These are phyloP conservation scores for Eptesicus fuscus DNA, from an alignment of 2,113 vertebrate genomes.

Conservation along the genomic window DNA sequence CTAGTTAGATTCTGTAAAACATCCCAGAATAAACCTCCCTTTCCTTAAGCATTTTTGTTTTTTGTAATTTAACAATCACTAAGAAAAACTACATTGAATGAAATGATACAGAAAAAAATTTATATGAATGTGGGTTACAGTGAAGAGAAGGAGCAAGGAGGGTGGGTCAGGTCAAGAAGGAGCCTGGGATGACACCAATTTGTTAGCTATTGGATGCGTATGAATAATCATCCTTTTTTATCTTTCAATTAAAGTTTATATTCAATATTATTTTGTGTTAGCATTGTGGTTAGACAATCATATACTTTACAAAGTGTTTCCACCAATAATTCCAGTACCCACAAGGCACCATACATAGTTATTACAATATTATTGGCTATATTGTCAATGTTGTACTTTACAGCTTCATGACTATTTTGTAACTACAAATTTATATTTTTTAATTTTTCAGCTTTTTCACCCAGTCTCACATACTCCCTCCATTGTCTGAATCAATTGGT, in stretches of 20 bases:
- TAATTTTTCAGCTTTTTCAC: neutral
- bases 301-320: neutral
- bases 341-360: neutral
- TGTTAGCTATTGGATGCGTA: neutral
- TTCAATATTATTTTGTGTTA: neutral
- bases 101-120: neutral
- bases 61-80: neutral
- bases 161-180: neutral
- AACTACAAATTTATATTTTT: neutral
- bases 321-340: neutral
- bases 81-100: neutral
- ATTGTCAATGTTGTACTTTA: neutral
- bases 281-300: neutral
- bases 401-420: neutral
- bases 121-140: neutral
- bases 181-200: neutral
- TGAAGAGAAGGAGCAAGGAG: neutral
- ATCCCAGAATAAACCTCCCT: neutral
- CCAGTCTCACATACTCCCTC: neutral
- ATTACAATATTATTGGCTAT: neutral
- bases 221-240: neutral
- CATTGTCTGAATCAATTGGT: neutral
- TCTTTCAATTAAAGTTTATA: neutral
- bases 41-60: neutral
- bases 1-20: neutral